A percentile compares a stretch with the other conserved stretches of the same genome.
Evolutionary conservation across 1,140 invertebrate genomes (phyloP).

Genomic region (Tribolium madens): DNA sequence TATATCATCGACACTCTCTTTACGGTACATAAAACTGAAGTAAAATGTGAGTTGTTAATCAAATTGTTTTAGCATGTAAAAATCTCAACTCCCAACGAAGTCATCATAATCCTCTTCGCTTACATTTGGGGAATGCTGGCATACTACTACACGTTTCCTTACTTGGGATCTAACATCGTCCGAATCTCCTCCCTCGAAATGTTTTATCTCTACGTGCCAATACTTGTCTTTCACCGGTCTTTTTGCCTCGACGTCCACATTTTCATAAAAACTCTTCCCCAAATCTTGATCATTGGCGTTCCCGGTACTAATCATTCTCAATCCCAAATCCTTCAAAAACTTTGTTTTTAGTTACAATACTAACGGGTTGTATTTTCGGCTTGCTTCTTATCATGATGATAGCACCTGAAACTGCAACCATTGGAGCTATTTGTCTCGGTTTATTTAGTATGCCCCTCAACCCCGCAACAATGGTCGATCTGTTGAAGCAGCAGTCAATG

Average conservation of each 20-base stretch:
- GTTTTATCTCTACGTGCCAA: neutral
- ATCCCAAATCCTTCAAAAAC: neutral
- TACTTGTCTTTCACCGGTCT: neutral
- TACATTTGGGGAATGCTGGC: neutral
- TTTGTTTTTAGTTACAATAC: neutral
- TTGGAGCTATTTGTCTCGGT: neutral
- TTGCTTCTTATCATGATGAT: neutral
- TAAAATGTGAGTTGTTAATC: too few species aligned
- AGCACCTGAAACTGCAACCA: neutral
- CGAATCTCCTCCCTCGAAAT: neutral
- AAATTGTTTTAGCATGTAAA: too few species aligned
- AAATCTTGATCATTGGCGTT: neutral
- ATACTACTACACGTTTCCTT: neutral
- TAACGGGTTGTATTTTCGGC: neutral
- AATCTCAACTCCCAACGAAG: too few species aligned
- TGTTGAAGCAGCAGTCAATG: neutral
- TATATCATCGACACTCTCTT: too few species aligned
- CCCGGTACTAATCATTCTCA: neutral
- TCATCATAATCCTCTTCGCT: too few species aligned
- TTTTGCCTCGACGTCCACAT: slow-evolving; percentile 5
- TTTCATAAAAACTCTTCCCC: neutral
- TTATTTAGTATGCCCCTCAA: neutral
- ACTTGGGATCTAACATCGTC: neutral
- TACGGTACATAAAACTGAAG: too few species aligned
- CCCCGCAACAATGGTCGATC: neutral